phyloP scores from a whole-genome alignment of 2,888 invertebrate species.

The Meta bourneti region DNA sequence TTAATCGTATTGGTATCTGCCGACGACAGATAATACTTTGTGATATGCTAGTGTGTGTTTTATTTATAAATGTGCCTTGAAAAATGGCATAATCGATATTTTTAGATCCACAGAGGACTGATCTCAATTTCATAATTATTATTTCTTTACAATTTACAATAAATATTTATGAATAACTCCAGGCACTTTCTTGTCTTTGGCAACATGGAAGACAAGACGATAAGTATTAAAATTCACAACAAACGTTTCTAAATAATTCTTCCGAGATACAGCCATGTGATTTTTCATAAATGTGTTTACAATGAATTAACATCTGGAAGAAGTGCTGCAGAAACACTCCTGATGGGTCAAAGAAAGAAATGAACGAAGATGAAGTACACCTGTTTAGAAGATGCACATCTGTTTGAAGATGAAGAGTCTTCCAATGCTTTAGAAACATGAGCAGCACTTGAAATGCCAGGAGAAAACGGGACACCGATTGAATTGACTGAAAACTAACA shows the following conservation, averaged over 20 bases:
- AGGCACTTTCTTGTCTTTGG: constrained; percentile 76
- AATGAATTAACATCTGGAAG: constrained; percentile 15
- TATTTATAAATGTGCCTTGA: not conserved
- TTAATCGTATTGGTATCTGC: not conserved
- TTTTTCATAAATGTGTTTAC: constrained; percentile 1
- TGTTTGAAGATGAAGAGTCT: not conserved
- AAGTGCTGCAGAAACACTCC: not conserved
- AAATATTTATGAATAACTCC: constrained; percentile 28
- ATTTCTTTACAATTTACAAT: constrained; percentile 23
- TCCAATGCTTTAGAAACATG: not conserved
- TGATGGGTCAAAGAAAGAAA: not conserved
- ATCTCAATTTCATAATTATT: not conserved
- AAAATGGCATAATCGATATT: not conserved
- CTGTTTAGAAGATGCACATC: not conserved
- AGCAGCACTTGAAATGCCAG: not conserved
- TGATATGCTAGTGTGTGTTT: not conserved
- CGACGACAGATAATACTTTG: not conserved
- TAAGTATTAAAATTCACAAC: constrained; percentile 48
- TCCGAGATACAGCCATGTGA: not conserved
- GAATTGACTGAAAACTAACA: not conserved
- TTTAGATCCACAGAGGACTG: not conserved
- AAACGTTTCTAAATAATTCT: constrained; percentile 10
- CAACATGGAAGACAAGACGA: constrained; percentile 73
- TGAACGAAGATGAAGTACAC: not conserved
- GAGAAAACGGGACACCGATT: not conserved